Evolutionary conservation across 2,888 invertebrate species (phyloP).

Genomic region (Stenotaenia linearis): DNA sequence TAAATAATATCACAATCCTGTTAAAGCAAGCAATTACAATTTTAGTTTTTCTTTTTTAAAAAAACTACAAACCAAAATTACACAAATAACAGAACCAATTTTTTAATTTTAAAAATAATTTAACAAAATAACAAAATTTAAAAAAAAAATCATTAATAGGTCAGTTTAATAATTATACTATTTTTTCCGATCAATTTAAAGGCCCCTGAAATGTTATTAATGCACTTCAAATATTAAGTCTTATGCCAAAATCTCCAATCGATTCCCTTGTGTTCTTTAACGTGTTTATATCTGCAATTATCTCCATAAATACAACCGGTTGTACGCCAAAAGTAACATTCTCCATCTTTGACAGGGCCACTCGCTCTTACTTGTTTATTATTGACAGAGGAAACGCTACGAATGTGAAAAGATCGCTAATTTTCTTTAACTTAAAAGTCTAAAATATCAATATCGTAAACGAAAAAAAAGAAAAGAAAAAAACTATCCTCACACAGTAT

Average conservation of each 20-base stretch:
- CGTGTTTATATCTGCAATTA: conserved; percentile 48
- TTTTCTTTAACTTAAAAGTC: background rate
- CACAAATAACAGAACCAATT: background rate
- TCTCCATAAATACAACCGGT: conserved; percentile 50
- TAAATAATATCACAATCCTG: background rate
- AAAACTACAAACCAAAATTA: background rate
- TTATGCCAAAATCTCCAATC: conserved; percentile 51
- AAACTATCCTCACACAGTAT: background rate
- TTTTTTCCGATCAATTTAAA: background rate
- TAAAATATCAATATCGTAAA: background rate
- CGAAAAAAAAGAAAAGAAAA: too few species aligned
- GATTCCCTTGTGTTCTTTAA: conserved; percentile 48
- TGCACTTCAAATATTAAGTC: background rate
- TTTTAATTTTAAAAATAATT: background rate
- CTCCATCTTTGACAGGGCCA: conserved; percentile 50
- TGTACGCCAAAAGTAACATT: conserved; percentile 52
- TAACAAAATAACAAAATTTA: background rate
- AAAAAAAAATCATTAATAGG: background rate
- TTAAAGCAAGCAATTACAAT: background rate
- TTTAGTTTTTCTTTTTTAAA: background rate
- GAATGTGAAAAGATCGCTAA: background rate
- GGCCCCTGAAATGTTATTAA: background rate
- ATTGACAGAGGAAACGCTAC: background rate
- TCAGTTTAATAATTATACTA: background rate
- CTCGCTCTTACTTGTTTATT: conserved; percentile 5